Evolutionary conservation across 2,113 vertebrate species (phyloP), one percentile per base, ranked within the genome.

Genomic region (Tilapia sparmanii): DNA sequence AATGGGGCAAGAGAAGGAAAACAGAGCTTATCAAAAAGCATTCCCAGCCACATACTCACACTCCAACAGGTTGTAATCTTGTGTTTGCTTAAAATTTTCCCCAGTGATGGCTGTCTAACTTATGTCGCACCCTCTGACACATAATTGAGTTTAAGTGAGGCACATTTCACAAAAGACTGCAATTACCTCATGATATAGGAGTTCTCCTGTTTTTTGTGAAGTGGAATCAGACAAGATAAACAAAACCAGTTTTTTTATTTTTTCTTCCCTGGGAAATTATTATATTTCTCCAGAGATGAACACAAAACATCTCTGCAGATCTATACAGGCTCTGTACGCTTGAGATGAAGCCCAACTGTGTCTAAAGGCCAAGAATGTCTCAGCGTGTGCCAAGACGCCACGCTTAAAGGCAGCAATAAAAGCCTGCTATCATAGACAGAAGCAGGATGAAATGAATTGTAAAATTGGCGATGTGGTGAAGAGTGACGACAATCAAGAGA

Each of bases 181-280:
- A 86, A 93, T 93, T 86, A 89, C 53, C 50, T 47, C 35, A 6
- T 71, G 90, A 90, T 88, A 91, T 87, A 91, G 18, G 85, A 73
- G 68, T 86, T 84, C 29, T 85, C 85, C 83, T 55, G 63, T 13
- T 10, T 81, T 84, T 87, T 2, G 11, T 16, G 52, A 22, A 71
- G 33, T 18, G 87, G 47, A 55, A 35, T 45, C 7, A 9, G 55
- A 83, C 33, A 16, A 29, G 15, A 63, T 24, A 71, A 89, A 84
- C 47, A 53, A 13, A 22, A 18, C 24, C 13, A 8, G 73, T 13
- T 31, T 78, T 78, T 52, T 50, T 71, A 3, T 42, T 71, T 47
- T 76, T 18, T 29, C 13, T 26, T 45, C 40, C 15, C 45, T 33
- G 45, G 26, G 73, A n/a, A 78, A 22, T 45, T 19, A 13, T n/a